Conservation (phyloP, 2,797 vertebrate genomes). For the Lophura swinhoii region DNA sequence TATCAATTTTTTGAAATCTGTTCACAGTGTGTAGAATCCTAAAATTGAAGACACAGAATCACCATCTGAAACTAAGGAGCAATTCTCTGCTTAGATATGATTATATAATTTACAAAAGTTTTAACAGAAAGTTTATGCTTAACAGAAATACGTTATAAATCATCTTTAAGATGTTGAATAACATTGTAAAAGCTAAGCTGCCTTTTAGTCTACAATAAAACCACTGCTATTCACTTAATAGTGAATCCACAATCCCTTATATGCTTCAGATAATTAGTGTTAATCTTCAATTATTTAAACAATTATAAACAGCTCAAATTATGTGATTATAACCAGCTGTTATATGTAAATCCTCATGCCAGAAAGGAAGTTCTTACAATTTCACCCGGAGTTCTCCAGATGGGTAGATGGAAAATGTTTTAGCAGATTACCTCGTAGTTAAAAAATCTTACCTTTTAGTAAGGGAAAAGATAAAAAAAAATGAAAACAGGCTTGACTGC, state of each 20-base stretch:
- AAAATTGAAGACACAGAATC: background rate
- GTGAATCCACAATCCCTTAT: slow-evolving; percentile 7
- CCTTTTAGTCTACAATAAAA: slow-evolving; percentile 8
- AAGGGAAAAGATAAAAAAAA: background rate
- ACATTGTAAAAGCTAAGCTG: background rate
- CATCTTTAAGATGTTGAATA: background rate
- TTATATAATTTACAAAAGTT: background rate
- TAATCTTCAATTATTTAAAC: slow-evolving; percentile 47
- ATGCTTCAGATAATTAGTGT: slow-evolving; percentile 34
- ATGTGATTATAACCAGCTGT: slow-evolving; percentile 9
- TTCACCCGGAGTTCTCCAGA: slow-evolving; percentile 10
- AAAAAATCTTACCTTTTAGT: background rate
- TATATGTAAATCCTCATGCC: background rate
- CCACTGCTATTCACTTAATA: slow-evolving; percentile 18
- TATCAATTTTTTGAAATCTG: background rate
- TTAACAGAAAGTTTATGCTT: background rate
- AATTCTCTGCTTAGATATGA: background rate
- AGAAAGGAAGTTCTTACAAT: background rate
- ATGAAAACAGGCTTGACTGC: background rate
- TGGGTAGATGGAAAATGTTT: background rate
- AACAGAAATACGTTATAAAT: background rate
- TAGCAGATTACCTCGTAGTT: background rate
- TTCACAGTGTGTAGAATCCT: background rate
- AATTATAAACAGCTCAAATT: slow-evolving; percentile 32
- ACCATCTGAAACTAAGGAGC: background rate